These are phyloP conservation scores for Opisthograptis luteolata DNA, from an alignment of 2,888 invertebrate species.

Conservation along the genomic window DNA sequence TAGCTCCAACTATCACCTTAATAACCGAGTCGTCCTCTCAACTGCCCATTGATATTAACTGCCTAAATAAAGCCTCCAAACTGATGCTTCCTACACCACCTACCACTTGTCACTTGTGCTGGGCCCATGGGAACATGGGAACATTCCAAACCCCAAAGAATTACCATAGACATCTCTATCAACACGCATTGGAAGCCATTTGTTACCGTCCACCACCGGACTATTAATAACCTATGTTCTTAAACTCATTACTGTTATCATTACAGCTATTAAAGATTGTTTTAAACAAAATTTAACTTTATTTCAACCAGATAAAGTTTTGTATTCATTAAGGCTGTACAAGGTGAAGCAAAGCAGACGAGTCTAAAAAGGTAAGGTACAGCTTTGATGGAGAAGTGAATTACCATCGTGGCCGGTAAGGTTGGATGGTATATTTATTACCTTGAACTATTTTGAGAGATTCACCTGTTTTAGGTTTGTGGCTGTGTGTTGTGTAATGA, in stretches of 20 bases:
- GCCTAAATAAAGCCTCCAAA: constrained; percentile 4
- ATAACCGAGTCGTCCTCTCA: neutral
- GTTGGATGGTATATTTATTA: neutral
- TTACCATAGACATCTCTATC: constrained; percentile 33
- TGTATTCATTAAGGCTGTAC: neutral
- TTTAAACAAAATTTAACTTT: constrained; percentile 2
- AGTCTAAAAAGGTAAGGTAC: neutral
- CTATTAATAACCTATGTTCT: constrained; percentile 14
- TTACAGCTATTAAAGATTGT: constrained; percentile 10
- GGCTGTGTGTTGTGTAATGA: no score
- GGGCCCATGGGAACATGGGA: neutral
- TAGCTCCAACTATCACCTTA: no score
- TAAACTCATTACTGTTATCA: constrained; percentile 17
- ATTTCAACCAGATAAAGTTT: neutral
- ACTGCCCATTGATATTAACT: neutral
- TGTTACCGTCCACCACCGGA: constrained; percentile 7
- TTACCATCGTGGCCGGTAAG: neutral
- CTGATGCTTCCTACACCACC: constrained; percentile 9
- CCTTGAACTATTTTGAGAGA: neutral
- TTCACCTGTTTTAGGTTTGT: neutral
- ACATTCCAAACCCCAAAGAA: constrained; percentile 14
- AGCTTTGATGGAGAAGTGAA: neutral
- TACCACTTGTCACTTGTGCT: neutral
- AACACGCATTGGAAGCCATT: constrained; percentile 24
- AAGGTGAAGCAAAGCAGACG: neutral